Percentiles rank a stretch among this genome's conserved stretches.
phyloP scores from a whole-genome alignment of 2,113 vertebrate species.

The Zosterops borbonicus region DNA sequence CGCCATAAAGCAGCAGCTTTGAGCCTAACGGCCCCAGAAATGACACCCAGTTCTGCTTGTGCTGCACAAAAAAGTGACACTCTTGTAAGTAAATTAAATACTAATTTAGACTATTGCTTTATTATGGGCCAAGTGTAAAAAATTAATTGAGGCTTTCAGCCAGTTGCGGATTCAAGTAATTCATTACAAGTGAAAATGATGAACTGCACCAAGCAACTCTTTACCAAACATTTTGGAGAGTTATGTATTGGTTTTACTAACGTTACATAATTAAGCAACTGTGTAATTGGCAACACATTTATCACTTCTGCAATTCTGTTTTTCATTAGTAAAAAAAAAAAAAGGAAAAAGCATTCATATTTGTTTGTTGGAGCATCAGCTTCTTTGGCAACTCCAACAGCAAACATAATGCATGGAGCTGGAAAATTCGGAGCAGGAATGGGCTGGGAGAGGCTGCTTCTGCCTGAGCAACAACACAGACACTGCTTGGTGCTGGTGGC shows the following conservation, averaged over 20 bases:
- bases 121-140: slow-evolving; percentile 56
- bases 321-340: background rate
- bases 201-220: slow-evolving; percentile 41
- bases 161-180: slow-evolving; percentile 50
- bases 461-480: background rate
- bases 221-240: slow-evolving; percentile 51
- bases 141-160: slow-evolving; percentile 59
- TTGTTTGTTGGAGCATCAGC: slow-evolving; percentile 23
- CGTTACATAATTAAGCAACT: slow-evolving; percentile 68
- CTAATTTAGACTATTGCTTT: slow-evolving; percentile 56
- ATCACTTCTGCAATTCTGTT: slow-evolving; percentile 54
- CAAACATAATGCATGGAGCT: background rate
- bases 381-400: slow-evolving; percentile 1
- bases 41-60: background rate
- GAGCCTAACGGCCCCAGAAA: background rate
- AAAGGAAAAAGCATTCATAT: slow-evolving; percentile 30
- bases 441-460: background rate
- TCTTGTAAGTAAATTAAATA: slow-evolving; percentile 53
- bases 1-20: background rate
- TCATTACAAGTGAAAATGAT: slow-evolving; percentile 57
- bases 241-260: slow-evolving; percentile 59
- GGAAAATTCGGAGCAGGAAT: background rate
- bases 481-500: background rate
- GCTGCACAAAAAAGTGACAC: slow-evolving; percentile 45
- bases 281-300: slow-evolving; percentile 70